phyloP scores from a whole-genome alignment of 2,113 vertebrate species.

The Thermophis baileyi region DNA sequence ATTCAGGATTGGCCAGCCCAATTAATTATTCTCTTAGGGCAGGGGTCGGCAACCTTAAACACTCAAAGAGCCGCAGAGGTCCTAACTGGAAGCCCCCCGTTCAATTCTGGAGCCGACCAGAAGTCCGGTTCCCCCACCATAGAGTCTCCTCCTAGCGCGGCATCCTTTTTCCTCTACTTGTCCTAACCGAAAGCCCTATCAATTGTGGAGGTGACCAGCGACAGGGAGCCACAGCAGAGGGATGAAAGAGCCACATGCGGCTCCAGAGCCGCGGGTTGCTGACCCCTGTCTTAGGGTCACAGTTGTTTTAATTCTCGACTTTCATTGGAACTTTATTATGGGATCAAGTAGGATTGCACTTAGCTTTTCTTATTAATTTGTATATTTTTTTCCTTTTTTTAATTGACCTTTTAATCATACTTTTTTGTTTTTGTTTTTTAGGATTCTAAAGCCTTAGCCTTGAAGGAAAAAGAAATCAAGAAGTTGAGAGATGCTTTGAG shows the following conservation, averaged over 20 bases:
- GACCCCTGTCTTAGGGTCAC: background rate
- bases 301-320: background rate
- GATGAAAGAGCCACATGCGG: no score
- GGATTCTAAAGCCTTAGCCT: slow-evolving; percentile 81
- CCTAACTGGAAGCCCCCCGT: no score
- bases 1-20: background rate
- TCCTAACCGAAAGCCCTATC: no score
- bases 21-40: background rate
- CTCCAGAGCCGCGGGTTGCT: no score
- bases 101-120: no score
- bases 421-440: slow-evolving; percentile 44
- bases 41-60: no score
- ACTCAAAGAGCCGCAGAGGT: no score
- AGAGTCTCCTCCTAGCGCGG: no score
- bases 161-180: no score
- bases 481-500: slow-evolving; percentile 72
- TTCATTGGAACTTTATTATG: background rate
- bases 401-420: background rate
- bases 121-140: no score
- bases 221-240: no score
- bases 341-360: background rate
- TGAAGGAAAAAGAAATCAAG: slow-evolving; percentile 84
- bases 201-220: no score
- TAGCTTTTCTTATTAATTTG: background rate
- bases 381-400: background rate